Base-by-base conservation (phyloP, 2,888 invertebrate genomes). In the Cordylochernes scorpioides region DNA sequence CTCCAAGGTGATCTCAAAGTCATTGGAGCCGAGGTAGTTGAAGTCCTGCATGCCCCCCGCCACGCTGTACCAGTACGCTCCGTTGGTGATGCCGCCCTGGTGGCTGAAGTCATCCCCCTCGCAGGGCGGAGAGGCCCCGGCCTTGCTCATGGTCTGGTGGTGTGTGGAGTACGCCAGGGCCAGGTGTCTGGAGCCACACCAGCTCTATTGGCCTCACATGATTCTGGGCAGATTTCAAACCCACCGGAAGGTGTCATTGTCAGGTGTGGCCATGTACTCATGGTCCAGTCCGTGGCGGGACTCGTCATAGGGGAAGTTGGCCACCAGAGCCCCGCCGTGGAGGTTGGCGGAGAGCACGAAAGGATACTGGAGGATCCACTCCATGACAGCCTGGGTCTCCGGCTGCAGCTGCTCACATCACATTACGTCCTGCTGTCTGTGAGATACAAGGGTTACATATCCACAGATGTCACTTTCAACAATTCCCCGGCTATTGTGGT, bases 1-100 rank as follows among this genome's bases (percentile, higher is more conserved):
- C 51, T 82, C 80, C 32, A 82, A 55, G 0, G 80, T 82, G 37
- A 82, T 63, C 56, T 80, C 78, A 50, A 78, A 74, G 35, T 73
- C 71, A 51, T 80, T 80, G 27, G 74, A 74, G 12, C 72, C 71
- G 38, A 80, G 55, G 49, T 80, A 82, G 54, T 80, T 80, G 54
- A 78, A 82, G 51, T 82, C 80, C 57, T 78, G 77, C 75, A 77
- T 75, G 65, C 71, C 73, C 55, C 74, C 75, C 49, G 64, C 61
- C 25, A 75, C 61, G 44, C 67, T 68, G 50, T 72, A 72, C 71
- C 75, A 75, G 36, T 70, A 67, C 1, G 74, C 75, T 1, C 75
- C 75, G 46, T 75, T 75, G n/a, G 74, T 74, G 38, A 75, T 72
- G 14, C 74, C 74, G 3, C 68, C 70, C 45, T 71, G 66, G 44